phyloP scores from a whole-genome alignment of 2,888 invertebrate genomes.

The Notodonta ziczac region DNA sequence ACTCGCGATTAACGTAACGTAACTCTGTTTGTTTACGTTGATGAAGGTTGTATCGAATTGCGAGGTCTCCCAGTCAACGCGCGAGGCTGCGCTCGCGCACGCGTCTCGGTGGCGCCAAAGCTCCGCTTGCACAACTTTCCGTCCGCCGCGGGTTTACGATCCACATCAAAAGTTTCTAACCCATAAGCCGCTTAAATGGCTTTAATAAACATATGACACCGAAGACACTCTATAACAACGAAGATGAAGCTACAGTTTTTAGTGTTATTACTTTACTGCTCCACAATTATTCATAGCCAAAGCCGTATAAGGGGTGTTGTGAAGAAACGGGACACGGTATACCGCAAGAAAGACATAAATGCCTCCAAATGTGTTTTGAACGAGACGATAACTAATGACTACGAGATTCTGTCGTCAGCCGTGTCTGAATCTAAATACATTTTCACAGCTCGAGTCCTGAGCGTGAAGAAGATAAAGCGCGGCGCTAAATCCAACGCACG shows the following conservation, averaged over 20 bases:
- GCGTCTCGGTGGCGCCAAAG: slow-evolving; percentile 81
- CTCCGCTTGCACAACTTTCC: slow-evolving; percentile 73
- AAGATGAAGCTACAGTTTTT: slow-evolving; percentile 75
- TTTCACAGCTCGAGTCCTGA: slow-evolving; percentile 79
- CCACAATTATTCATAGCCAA: slow-evolving; percentile 66
- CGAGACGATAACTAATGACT: slow-evolving; percentile 83
- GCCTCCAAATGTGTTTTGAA: slow-evolving; percentile 79
- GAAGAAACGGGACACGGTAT: slow-evolving; percentile 71
- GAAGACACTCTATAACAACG: slow-evolving; percentile 46
- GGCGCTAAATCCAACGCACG: slow-evolving; percentile 64
- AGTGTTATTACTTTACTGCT: slow-evolving; percentile 68
- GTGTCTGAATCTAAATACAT: slow-evolving; percentile 83
- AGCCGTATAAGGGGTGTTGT: slow-evolving; percentile 67
- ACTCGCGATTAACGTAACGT: slow-evolving; percentile 61
- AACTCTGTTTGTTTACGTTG: slow-evolving; percentile 79
- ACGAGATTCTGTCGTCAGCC: slow-evolving; percentile 81
- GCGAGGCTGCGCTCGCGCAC: slow-evolving; percentile 80
- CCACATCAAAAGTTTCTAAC: slow-evolving; percentile 59
- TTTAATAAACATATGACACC: slow-evolving; percentile 52
- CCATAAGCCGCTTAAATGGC: slow-evolving; percentile 63
- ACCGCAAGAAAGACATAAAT: slow-evolving; percentile 77
- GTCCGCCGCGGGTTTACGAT: slow-evolving; percentile 63
- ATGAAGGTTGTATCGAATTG: slow-evolving; percentile 82
- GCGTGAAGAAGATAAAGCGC: slow-evolving; percentile 79
- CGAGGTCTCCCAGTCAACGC: slow-evolving; percentile 80